Conservation (phyloP, 2,888 invertebrate genomes). For the Trachelus tabidus region DNA sequence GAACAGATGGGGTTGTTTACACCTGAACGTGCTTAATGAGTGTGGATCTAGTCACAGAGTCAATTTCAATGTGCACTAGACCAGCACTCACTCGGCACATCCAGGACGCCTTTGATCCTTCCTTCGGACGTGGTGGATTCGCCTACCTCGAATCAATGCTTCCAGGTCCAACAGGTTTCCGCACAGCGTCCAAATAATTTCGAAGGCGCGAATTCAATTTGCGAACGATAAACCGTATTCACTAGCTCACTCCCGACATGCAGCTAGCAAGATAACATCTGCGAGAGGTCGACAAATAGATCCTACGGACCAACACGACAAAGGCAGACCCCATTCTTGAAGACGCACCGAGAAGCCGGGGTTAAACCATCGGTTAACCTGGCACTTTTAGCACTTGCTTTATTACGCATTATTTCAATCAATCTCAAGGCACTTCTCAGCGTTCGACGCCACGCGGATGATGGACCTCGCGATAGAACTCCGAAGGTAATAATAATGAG, state of each 20-base stretch:
- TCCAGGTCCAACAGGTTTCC: background rate
- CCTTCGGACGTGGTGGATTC: background rate
- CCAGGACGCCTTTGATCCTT: constrained; percentile 24
- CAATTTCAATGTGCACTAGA: constrained; percentile 74
- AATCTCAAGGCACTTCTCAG: constrained; percentile 24
- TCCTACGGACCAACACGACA: background rate
- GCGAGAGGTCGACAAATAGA: background rate
- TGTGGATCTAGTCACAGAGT: constrained; percentile 88
- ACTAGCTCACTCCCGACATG: background rate
- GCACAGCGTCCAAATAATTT: background rate
- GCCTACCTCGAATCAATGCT: background rate
- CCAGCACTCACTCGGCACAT: constrained; percentile 77
- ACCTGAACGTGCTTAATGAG: constrained; percentile 78
- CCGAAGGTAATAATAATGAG: background rate
- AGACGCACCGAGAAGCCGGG: constrained; percentile 17
- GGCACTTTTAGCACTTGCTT: constrained; percentile 39
- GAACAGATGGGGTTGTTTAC: constrained; percentile 35
- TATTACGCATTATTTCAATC: constrained; percentile 49
- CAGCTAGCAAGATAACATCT: background rate
- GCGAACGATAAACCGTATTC: background rate
- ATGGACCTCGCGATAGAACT: background rate
- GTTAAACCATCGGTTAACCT: constrained; percentile 58
- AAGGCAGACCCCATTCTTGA: background rate
- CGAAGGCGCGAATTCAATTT: background rate
- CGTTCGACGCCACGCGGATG: background rate